Evolutionary conservation across 2,113 vertebrate species (phyloP), one percentile per base, ranked within the genome.

Genomic region (Cynoglossus semilaevis): DNA sequence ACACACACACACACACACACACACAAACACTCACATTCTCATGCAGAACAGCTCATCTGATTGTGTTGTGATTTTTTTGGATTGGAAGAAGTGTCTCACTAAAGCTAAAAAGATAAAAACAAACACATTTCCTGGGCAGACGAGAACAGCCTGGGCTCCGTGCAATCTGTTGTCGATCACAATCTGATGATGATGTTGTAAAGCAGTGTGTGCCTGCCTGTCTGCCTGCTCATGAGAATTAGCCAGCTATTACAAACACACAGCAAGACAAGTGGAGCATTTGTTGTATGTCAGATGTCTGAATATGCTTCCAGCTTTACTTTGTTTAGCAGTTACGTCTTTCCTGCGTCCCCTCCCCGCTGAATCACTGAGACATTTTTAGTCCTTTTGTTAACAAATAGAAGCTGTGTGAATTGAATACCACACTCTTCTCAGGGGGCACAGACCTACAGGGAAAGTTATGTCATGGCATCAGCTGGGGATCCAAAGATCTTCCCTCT

Each of bases 121-220:
- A 81, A 83, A 80, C 83, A 86, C 79, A 84, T 84, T 87, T 86
- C 72, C 73, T 81, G 77, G 81, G 72, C 79, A 84, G 79, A 88
- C 70, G 81, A 60, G 74, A 84, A 79, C 72, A 78, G 70, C 64
- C 62, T 47, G 49, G 76, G 77, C 83, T 72, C 65, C 7, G 50
- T 63, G 77, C 82, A 87, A 87, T 88, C 84, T 88, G 86, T 84
- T 87, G 84, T 85, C 79, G 81, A 82, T 85, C 79, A 89, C 88
- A 88, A 84, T 88, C 87, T 89, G 89, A 70, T 61, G 84, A 92
- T 89, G 86, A 90, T 87, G 84, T 87, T 87, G 87, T 91, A 88
- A 90, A 84, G 83, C 70, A 54, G 75, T 79, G 74, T 82, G 22
- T 29, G 22, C 6, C 22, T 29, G 22, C 6, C 22, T 29, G 79